Base-by-base conservation (phyloP, 2,113 vertebrate species). In the Cottus gobio region DNA sequence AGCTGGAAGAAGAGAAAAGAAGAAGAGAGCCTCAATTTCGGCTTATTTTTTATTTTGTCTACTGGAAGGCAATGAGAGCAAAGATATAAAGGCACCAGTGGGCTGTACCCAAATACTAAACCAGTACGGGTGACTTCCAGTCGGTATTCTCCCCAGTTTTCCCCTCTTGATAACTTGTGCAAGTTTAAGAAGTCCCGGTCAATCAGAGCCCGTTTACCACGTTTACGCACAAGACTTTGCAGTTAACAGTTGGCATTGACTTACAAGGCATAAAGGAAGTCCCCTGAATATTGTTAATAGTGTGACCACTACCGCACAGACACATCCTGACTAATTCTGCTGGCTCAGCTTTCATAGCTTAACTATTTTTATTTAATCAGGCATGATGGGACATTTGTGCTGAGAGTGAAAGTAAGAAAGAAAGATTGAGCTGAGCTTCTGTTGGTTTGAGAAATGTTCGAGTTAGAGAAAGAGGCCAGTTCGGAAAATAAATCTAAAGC, bases 361-460 rank as follows among this genome's bases (percentile, higher is more conserved):
- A 75, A 90, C 88, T 86, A 89, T 86, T 86, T 86, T 73, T 52
- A 86, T 73, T 78, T 70, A 82, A 80, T 75, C 67, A 61, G 82
- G 78, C 61, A 36, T 82, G 24, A 81, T 22, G 22, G 50, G 58
- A 81, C 52, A 67, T 52, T 64, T 67, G 79, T 37, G 66, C 44
- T 0, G 57, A n/a, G 20, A 62, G 20, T 16, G 69, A 22, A 58
- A 37, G 48, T 75, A 50, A 1, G 9, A 7, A 28, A 42, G 39
- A 42, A 13, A 42, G 39, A 34, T 34, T 34, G 5, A 34, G 34
- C 34, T 34, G 34, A 5, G 34, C 34, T 34, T 5, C 34, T 34
- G 34, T 34, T 34, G 34, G 34, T 34, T 34, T 34, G 34, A 6
- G 34, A 34, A 6, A 34, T 6, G 34, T 34, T 34, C 5, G 5